Conservation (phyloP, 2,113 vertebrate species). For the Lepus europaeus region DNA sequence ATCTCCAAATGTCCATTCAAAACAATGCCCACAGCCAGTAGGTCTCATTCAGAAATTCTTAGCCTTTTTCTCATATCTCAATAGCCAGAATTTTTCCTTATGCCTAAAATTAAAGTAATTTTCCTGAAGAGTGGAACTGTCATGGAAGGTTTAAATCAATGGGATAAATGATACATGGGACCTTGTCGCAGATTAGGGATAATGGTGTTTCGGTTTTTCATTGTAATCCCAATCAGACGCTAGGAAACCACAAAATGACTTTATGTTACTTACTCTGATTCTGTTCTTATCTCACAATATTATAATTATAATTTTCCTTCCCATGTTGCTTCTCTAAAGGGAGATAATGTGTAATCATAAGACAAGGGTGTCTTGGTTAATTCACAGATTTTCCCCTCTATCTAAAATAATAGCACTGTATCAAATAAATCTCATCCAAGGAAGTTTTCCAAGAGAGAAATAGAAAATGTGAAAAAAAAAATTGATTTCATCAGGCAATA, state of each 20-base stretch:
- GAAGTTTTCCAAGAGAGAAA: background rate
- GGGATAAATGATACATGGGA: background rate
- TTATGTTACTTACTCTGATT: background rate
- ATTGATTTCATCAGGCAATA: background rate
- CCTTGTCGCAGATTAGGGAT: background rate
- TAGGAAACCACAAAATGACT: background rate
- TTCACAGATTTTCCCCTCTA: background rate
- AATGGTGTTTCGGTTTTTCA: background rate
- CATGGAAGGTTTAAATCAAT: background rate
- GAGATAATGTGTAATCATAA: background rate
- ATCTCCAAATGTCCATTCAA: background rate
- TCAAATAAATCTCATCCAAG: background rate
- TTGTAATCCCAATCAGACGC: background rate
- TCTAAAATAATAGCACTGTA: background rate
- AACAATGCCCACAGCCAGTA: background rate
- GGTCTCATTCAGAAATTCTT: background rate
- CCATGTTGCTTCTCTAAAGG: background rate
- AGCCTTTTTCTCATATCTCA: background rate
- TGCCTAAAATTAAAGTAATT: background rate
- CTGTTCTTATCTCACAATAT: background rate
- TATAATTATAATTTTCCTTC: background rate
- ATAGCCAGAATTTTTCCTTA: background rate
- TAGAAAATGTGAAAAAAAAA: slow-evolving; percentile 20
- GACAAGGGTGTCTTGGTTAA: background rate
- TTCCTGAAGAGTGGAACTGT: background rate